Evolutionary conservation across 23 tunicate genomes (phyloP), one percentile per base, ranked within the genome.

Genomic region (Corella eumyota): DNA sequence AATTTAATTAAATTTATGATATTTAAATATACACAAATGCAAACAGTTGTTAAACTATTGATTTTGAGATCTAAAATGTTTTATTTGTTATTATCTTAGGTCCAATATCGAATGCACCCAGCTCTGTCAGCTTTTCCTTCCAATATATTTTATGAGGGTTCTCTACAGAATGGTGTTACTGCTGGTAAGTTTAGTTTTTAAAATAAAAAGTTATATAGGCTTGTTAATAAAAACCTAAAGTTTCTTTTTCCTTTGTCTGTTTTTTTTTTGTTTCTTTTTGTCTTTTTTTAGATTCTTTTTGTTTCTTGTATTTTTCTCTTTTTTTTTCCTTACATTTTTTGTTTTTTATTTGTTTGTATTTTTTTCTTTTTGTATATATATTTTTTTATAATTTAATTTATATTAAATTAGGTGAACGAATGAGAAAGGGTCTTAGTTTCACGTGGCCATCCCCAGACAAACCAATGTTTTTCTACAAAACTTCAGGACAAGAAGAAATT

Each of bases 401-500:
- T 40, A 11, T 15, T 9, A 40, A 40, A 40, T 9, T 68, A 86
- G 96, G 96, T 50, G 96, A 88, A 45, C 69, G 96, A 48, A 88
- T 88, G 96, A 53, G 96, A 24, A 88, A 77, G 34, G 80, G 80
- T 13, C 55, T 88, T 36, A 88, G 72, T 47, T 90, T 90, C 47
- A 48, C 82, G 22, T 90, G 97, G 97, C 97, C 97, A 25, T 58
- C 91, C 25, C 97, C 92, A 5, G 97, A 90, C 84, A 90, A 90
- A 64, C 97, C 97, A n/a, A 90, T 90, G 97, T 90, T 90, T 55
- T 90, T 90, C 69, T 90, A 90, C 57, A 90, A 90, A 47, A 80
- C 91, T 5, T 75, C 90, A 2, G 97, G 97, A 4, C 97, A 90
- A 60, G 97, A 90, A 58, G 97, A 90, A 62, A 90, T 90, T 30